Conservation (phyloP, 2,113 vertebrate genomes). For the Zapus hudsonius region DNA sequence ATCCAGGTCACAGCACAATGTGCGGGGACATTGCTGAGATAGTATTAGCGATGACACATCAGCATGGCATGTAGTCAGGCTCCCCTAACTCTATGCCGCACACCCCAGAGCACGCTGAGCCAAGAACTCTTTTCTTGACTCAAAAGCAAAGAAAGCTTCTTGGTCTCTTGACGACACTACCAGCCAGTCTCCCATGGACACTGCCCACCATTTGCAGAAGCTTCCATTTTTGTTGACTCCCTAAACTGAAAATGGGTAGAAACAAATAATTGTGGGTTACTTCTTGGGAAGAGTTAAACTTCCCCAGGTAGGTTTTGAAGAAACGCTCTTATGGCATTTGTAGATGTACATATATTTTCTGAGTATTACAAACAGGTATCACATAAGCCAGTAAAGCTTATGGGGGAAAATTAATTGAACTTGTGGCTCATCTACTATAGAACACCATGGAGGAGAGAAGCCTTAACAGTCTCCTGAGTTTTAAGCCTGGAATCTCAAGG, state of each 20-base stretch:
- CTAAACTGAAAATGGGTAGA: constrained; percentile 10
- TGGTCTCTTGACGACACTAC: not conserved
- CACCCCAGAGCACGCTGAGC: fast-evolving
- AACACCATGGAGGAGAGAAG: not conserved
- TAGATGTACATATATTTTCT: not conserved
- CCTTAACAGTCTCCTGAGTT: not conserved
- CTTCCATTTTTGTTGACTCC: not conserved
- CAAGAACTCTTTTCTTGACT: not conserved
- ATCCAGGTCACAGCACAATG: not conserved
- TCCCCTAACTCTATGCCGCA: not conserved
- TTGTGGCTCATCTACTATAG: not conserved
- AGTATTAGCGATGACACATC: not conserved
- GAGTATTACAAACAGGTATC: not conserved
- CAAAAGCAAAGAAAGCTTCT: not conserved
- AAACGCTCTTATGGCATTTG: not conserved
- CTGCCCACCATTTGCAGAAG: not conserved
- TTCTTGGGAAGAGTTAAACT: not conserved
- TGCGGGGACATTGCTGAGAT: not conserved
- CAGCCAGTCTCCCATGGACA: not conserved
- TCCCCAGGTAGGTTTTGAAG: not conserved
- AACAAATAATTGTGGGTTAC: not conserved
- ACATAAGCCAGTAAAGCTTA: not conserved
- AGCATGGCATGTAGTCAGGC: not conserved
- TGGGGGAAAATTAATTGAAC: not conserved
- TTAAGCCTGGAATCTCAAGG: not conserved